Evolutionary conservation across 2,797 vertebrate genomes (phyloP).

Genomic region (Carcharodon carcharias): DNA sequence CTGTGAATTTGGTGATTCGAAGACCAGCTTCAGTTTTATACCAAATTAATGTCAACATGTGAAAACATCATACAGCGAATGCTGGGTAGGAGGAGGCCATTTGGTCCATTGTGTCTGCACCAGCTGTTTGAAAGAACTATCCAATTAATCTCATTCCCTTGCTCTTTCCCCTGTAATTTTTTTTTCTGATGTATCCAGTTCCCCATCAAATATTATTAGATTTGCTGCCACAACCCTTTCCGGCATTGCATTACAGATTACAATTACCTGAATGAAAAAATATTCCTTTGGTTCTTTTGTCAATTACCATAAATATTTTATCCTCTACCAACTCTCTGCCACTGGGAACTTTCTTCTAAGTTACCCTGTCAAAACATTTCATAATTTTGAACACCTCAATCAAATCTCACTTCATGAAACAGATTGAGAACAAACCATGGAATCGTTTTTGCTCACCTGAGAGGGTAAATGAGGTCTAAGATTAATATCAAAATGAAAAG

Average conservation of each 20-base stretch:
- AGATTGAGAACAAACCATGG: background rate
- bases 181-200: background rate
- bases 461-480: too few species aligned
- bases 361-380: background rate
- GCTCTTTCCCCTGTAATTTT: background rate
- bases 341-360: background rate
- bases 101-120: too few species aligned
- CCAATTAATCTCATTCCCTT: background rate
- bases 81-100: background rate
- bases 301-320: too few species aligned
- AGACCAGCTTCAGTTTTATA: background rate
- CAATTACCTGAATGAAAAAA: too few species aligned
- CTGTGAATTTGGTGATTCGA: too few species aligned
- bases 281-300: too few species aligned
- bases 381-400: background rate
- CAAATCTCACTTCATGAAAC: background rate
- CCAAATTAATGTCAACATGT: background rate
- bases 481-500: background rate
- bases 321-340: too few species aligned
- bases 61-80: background rate
- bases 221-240: background rate
- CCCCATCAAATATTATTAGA: background rate
- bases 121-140: background rate
- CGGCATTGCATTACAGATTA: background rate
- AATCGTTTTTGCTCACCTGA: background rate